Evolutionary conservation across 2,113 vertebrate species (phyloP).

Genomic region (Actinemys pallida): DNA sequence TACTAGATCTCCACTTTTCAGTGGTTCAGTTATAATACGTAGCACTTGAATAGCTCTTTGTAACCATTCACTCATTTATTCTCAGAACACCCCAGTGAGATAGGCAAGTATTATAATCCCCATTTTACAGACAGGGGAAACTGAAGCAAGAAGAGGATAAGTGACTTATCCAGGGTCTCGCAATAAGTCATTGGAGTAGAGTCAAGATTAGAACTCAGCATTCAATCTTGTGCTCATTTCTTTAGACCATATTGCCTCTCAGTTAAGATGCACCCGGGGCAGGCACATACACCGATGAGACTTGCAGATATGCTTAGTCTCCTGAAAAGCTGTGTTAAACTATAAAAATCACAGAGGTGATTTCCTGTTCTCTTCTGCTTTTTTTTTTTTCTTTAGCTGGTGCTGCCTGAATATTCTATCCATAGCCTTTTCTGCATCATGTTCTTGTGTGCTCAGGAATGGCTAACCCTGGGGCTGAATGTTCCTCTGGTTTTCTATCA

Average conservation of each 20-base stretch:
- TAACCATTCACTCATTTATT: background rate
- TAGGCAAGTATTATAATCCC: background rate
- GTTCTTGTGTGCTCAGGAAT: constrained; percentile 98
- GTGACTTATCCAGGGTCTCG: background rate
- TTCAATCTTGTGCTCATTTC: background rate
- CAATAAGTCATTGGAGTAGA: background rate
- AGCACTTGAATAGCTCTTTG: background rate
- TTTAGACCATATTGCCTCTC: background rate
- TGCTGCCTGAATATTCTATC: constrained; percentile 96
- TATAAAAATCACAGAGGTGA: background rate
- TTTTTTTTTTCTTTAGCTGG: constrained; percentile 83
- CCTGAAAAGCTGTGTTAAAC: background rate
- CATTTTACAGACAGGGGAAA: background rate
- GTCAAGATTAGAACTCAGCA: background rate
- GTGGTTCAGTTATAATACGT: background rate
- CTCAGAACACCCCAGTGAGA: background rate
- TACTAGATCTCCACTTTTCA: background rate
- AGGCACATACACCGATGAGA: background rate
- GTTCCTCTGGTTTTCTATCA: constrained; percentile 96
- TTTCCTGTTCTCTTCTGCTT: constrained; percentile 24
- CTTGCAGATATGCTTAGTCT: background rate
- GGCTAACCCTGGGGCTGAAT: constrained; percentile 96
- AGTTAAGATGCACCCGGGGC: background rate
- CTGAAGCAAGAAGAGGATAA: background rate
- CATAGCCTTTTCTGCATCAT: constrained; percentile 98